Percentiles rank a stretch among this genome's conserved stretches.
Conservation (phyloP, 1,140 invertebrate species). For the Orchestia grillus region DNA sequence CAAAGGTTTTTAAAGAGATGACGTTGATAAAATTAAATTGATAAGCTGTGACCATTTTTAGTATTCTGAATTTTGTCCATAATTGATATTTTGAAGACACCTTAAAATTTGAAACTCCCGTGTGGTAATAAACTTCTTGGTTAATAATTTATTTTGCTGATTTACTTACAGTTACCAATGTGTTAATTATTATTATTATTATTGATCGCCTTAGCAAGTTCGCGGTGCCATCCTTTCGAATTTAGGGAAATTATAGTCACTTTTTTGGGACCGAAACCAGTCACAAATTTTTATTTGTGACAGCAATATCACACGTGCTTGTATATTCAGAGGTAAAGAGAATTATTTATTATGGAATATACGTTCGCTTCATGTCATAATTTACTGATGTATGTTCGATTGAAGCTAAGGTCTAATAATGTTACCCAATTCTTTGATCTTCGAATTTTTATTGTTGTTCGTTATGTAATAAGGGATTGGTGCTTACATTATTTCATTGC, state of each 20-base stretch:
- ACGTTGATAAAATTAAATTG: not conserved
- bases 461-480: not conserved
- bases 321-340: conserved; percentile 45
- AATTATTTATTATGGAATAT: conserved; percentile 38
- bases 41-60: not conserved
- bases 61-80: not conserved
- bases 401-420: conserved; percentile 29
- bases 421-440: conserved; percentile 1
- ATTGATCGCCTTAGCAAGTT: conserved; percentile 28
- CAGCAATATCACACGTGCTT: not conserved
- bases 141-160: conserved; percentile 18
- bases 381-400: conserved; percentile 19
- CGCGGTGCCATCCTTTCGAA: conserved; percentile 40
- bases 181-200: not conserved
- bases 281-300: not conserved
- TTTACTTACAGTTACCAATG: not conserved
- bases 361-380: conserved; percentile 9
- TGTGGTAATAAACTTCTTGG: not conserved
- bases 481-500: conserved; percentile 18
- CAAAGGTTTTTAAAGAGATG: not conserved
- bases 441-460: conserved; percentile 26
- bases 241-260: not conserved
- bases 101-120: not conserved
- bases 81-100: not conserved
- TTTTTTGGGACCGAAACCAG: not conserved